These are phyloP conservation scores for Theonella swinhoei DNA, from an alignment of 37 sponge, comb jelly and placozoan species.

Conservation along the genomic window DNA sequence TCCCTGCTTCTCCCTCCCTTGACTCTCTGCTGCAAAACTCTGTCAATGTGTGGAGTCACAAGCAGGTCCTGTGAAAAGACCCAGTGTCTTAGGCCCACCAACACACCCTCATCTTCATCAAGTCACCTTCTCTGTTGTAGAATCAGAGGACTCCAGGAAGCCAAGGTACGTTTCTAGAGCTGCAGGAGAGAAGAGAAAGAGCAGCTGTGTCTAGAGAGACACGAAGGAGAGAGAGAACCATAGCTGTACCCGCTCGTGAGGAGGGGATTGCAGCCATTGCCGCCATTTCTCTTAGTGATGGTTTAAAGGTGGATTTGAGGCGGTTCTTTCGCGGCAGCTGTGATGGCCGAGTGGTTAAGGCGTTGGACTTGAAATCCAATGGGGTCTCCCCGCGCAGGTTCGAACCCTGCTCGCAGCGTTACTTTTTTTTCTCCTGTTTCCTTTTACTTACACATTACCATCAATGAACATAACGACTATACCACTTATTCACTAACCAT, in stretches of 20 bases:
- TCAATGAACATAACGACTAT: too few relatives aligned
- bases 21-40: conserved; percentile 19
- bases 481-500: not conserved
- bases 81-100: too few relatives aligned
- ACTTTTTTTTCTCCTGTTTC: conserved; percentile 56
- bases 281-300: not conserved
- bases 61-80: conserved; percentile 34
- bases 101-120: too few relatives aligned
- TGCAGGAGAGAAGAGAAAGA: not conserved
- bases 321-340: conserved; percentile 47
- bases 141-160: conserved; percentile 69
- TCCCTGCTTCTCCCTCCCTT: not conserved
- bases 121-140: conserved; percentile 32
- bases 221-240: not conserved
- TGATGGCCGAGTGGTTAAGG: conserved; percentile 99
- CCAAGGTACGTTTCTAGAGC: conserved; percentile 59
- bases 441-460: too few relatives aligned
- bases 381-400: conserved; percentile 99
- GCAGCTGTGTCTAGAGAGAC: not conserved
- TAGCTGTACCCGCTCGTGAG: conserved; percentile 5
- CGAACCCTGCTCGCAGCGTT: conserved; percentile 99
- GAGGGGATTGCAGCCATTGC: not conserved
- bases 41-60: conserved; percentile 70
- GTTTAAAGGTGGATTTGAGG: not conserved
- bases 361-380: conserved; percentile 99